Base-by-base conservation (phyloP, 2,113 vertebrate species). In the Rhinichthys klamathensis region DNA sequence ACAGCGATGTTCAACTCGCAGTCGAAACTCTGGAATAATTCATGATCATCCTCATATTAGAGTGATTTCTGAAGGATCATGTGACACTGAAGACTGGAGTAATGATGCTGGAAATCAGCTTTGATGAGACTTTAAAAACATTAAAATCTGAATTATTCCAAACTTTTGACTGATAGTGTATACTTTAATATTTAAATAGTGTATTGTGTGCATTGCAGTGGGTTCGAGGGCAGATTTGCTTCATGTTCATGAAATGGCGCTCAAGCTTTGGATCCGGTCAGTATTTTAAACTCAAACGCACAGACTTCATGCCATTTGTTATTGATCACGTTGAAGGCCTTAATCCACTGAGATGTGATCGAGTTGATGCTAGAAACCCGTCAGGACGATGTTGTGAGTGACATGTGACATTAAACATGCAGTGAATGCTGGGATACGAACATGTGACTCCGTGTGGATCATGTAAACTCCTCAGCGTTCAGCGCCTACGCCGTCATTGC, bases 151-250 rank as follows among this genome's bases (percentile, higher is more conserved):
- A 49, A 15, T 49, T 49, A 49, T 15, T 49, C 67, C 32, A 21
- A 5, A 70, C 16, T 70, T 41, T 41, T 70, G 32, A 70, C 35
- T 23, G 23, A 23, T 72, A 72, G 21, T 41, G 35, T 41, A 23
- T 41, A 41, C 4, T 2, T 69, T 11, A 23, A 21, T 21, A 2
- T 41, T 72, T 72, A 12, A 41, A 70, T 70, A 70, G 12, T 72
- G 11, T 72, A 41, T 72, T 70, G n/a, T 72, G 49, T 75, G 38
- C 72, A 75, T 75, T 75, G 72, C 44, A 74, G n/a, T 74, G 72
- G 25, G 49, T 74, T 74, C 25, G 13, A 74, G 13, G 72, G 12
- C 13, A 46, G 3, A 49, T 49, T 16, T 27, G 72, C 41, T 74
- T 49, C 6, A 74, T 15, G 3, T 49, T 49, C 3, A 27, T 74